Percentiles rank a stretch among this genome's conserved stretches.
These are phyloP conservation scores for Cheirogaleus major DNA, from an alignment of 2,797 vertebrate species.

Conservation along the genomic window DNA sequence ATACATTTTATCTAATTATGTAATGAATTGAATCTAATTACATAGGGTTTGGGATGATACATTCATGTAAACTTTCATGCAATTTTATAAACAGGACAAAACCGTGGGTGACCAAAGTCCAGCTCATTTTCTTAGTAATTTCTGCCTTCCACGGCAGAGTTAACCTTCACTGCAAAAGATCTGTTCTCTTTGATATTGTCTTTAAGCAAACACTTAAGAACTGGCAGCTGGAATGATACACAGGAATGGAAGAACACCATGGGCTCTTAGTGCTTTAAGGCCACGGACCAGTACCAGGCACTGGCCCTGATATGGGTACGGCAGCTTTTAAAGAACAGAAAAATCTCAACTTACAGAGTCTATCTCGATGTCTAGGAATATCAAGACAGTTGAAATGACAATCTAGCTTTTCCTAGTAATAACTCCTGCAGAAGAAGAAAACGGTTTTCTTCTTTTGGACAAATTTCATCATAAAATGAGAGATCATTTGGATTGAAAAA, in stretches of 20 bases:
- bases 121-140: constrained; percentile 23
- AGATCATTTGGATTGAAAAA: constrained; percentile 27
- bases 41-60: neutral
- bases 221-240: neutral
- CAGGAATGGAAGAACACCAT: neutral
- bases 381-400: neutral
- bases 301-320: too few species aligned
- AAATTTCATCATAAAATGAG: constrained; percentile 39
- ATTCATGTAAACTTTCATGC: neutral
- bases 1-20: neutral
- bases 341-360: neutral
- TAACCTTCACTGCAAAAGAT: neutral
- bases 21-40: neutral
- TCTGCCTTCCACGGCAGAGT: neutral
- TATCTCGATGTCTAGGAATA: neutral
- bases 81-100: neutral
- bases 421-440: neutral
- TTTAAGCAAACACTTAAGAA: neutral
- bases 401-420: neutral
- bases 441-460: neutral
- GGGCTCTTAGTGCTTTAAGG: neutral
- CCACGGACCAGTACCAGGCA: too few species aligned
- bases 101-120: neutral
- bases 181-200: neutral
- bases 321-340: constrained; percentile 24